These are phyloP conservation scores for Volucella inflata DNA, from an alignment of 2,888 invertebrate species.

Conservation along the genomic window DNA sequence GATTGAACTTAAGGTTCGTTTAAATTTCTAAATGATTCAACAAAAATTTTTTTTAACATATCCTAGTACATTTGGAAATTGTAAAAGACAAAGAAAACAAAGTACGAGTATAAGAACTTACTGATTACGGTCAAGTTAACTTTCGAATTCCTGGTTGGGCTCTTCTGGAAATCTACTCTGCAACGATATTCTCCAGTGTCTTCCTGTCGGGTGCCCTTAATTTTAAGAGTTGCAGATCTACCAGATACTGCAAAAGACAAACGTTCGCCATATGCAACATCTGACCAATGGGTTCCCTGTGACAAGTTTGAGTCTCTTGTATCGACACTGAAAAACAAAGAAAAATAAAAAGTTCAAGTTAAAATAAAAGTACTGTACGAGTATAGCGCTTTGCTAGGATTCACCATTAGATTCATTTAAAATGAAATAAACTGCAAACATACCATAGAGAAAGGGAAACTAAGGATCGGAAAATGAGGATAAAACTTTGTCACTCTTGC, in stretches of 20 bases:
- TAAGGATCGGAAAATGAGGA: constrained; percentile 25
- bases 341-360: constrained; percentile 7
- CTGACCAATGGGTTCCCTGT: constrained; percentile 86
- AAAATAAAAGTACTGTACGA: constrained; percentile 11
- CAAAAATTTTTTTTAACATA: background rate
- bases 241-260: constrained; percentile 91
- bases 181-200: constrained; percentile 94
- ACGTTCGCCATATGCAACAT: constrained; percentile 86
- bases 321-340: constrained; percentile 84
- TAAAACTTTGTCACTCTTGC: constrained; percentile 62
- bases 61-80: constrained; percentile 4
- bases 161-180: constrained; percentile 94
- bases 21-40: background rate
- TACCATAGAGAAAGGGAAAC: constrained; percentile 6
- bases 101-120: constrained; percentile 85
- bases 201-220: constrained; percentile 89
- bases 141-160: constrained; percentile 93
- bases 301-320: constrained; percentile 84
- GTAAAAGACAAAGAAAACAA: constrained; percentile 2
- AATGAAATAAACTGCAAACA: constrained; percentile 45
- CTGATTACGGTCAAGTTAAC: constrained; percentile 95
- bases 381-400: constrained; percentile 51
- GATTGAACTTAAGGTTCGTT: background rate
- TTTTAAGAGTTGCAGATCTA: constrained; percentile 89
- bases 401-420: constrained; percentile 53